These are phyloP conservation scores for Nyctibius bracteatus DNA, from an alignment of 2,113 vertebrate species.

Conservation along the genomic window DNA sequence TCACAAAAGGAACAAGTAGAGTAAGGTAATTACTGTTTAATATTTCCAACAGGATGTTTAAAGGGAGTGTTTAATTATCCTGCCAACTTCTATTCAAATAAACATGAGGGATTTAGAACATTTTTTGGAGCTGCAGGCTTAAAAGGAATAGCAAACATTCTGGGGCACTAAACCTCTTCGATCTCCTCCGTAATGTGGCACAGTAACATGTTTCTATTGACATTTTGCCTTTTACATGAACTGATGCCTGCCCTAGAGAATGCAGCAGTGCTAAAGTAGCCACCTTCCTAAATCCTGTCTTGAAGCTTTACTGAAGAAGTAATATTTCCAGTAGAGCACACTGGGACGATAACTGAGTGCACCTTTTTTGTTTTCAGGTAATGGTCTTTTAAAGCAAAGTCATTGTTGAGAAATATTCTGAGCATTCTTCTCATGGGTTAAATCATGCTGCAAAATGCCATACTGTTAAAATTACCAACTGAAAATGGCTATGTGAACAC, in stretches of 20 bases:
- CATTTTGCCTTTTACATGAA: slow-evolving; percentile 34
- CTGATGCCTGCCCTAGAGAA: not conserved
- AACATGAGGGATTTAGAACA: slow-evolving; percentile 59
- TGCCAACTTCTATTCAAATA: slow-evolving; percentile 71
- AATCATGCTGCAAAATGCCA: not conserved
- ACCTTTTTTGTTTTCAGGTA: not conserved
- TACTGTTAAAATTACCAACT: not conserved
- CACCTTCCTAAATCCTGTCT: not conserved
- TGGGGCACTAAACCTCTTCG: slow-evolving; percentile 57
- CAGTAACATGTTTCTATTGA: slow-evolving; percentile 41
- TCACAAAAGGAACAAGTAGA: slow-evolving; percentile 50
- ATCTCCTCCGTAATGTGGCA: slow-evolving; percentile 34
- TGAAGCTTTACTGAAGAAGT: not conserved
- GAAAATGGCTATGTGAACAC: not conserved
- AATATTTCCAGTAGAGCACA: not conserved
- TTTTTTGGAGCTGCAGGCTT: slow-evolving; percentile 23
- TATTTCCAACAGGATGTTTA: slow-evolving; percentile 72
- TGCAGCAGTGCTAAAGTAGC: not conserved
- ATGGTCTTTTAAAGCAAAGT: not conserved
- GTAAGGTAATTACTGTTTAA: slow-evolving; percentile 70
- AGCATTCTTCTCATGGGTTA: not conserved
- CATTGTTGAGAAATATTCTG: not conserved
- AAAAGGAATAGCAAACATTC: slow-evolving; percentile 68
- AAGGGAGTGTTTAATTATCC: slow-evolving; percentile 66
- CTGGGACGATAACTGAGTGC: not conserved